Conservation (phyloP, 2,888 invertebrate species). For the Leucoma salicis region DNA sequence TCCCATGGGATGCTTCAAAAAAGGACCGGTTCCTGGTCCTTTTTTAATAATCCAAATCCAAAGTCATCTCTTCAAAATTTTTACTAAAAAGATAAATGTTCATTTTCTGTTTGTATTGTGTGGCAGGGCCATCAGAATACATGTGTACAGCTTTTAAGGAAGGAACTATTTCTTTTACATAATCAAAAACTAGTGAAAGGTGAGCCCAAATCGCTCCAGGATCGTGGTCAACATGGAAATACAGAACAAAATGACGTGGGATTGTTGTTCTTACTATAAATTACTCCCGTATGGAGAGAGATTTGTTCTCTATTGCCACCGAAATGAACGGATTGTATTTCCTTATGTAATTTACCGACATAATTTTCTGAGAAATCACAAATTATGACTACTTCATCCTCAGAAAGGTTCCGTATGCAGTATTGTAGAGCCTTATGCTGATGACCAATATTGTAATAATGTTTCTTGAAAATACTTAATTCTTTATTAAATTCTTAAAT, state of each 20-base stretch:
- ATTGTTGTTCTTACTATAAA: not conserved
- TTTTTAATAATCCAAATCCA: not conserved
- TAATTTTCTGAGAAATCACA: constrained; percentile 24
- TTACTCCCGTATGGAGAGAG: constrained; percentile 4
- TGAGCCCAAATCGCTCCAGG: constrained; percentile 18
- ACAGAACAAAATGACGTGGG: constrained; percentile 11
- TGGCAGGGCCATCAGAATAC: constrained; percentile 11
- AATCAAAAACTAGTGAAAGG: constrained; percentile 4
- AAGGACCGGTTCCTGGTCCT: constrained; percentile 1
- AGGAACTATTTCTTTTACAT: not conserved
- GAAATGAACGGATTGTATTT: constrained; percentile 12
- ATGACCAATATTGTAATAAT: constrained; percentile 7
- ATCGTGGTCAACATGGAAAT: constrained; percentile 11
- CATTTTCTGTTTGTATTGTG: constrained; percentile 1
- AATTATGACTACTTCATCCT: constrained; percentile 13
- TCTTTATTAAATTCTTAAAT: constrained; percentile 8
- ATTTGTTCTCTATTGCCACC: constrained; percentile 2
- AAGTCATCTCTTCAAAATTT: too few species aligned
- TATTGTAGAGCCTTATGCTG: constrained; percentile 1
- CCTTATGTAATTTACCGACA: constrained; percentile 10
- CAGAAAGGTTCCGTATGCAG: constrained; percentile 10
- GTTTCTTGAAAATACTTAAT: constrained; percentile 8
- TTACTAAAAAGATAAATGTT: not conserved
- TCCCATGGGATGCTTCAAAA: not conserved
- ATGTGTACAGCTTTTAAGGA: constrained; percentile 3